phyloP scores from a whole-genome alignment of 2,113 vertebrate genomes.

The Oryzias celebensis region DNA sequence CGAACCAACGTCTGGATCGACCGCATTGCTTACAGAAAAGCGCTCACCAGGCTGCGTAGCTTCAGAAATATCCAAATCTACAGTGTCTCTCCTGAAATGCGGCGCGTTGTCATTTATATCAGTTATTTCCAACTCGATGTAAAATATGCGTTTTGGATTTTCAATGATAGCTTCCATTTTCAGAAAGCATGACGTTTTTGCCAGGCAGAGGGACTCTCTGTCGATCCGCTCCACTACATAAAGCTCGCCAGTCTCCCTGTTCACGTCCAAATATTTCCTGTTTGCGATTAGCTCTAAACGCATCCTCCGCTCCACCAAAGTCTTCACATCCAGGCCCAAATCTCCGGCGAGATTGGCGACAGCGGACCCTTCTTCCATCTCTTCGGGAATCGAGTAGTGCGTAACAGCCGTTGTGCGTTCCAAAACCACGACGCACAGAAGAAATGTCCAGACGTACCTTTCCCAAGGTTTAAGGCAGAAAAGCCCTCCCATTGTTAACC shows the following conservation, averaged over 20 bases:
- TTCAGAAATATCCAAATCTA: constrained; percentile 72
- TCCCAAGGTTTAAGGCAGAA: background rate
- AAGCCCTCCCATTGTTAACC: constrained; percentile 15
- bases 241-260: constrained; percentile 78
- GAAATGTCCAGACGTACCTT: constrained; percentile 23
- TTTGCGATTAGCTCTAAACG: constrained; percentile 51
- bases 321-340: constrained; percentile 70
- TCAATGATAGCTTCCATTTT: constrained; percentile 77
- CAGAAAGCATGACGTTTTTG: constrained; percentile 46
- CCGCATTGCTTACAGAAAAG: constrained; percentile 70
- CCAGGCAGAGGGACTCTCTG: constrained; percentile 31
- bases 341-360: constrained; percentile 78
- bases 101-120: constrained; percentile 75
- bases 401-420: constrained; percentile 25
- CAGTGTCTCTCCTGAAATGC: constrained; percentile 67
- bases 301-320: constrained; percentile 60
- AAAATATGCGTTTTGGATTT: constrained; percentile 74
- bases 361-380: constrained; percentile 76
- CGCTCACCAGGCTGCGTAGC: constrained; percentile 49
- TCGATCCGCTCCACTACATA: constrained; percentile 75
- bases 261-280: constrained; percentile 77
- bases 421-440: background rate
- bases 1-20: constrained; percentile 62
- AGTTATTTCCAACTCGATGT: constrained; percentile 69
- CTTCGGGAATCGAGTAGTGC: constrained; percentile 76